Conservation (phyloP, 2,888 invertebrate species). For the Capitulum mitella region DNA sequence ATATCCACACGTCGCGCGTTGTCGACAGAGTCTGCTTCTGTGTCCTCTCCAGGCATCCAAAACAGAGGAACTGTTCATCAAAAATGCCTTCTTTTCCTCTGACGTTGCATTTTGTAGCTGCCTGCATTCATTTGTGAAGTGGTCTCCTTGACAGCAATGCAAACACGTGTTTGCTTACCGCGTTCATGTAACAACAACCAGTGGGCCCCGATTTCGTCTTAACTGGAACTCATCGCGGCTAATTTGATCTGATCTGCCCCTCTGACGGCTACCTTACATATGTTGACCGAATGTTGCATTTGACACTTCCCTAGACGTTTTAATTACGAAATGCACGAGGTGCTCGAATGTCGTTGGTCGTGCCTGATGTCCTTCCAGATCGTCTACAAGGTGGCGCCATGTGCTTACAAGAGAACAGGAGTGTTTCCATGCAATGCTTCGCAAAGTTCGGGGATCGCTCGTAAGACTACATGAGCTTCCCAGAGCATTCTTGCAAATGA, state of each 20-base stretch:
- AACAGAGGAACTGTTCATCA: neutral
- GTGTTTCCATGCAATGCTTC: neutral
- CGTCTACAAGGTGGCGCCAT: too few species aligned
- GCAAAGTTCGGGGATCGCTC: neutral
- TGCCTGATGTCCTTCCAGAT: too few species aligned
- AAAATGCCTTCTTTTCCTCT: neutral
- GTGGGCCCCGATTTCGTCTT: neutral
- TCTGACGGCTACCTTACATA: neutral
- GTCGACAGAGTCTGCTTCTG: neutral
- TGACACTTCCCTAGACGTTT: neutral
- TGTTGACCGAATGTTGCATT: neutral
- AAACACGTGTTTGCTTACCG: neutral
- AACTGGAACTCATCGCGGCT: neutral
- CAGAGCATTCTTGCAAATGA: neutral
- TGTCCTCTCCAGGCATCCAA: neutral
- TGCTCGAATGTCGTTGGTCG: too few species aligned
- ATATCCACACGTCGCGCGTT: neutral
- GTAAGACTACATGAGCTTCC: neutral
- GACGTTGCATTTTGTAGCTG: neutral
- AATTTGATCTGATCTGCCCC: neutral
- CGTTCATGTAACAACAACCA: neutral
- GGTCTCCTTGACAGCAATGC: neutral
- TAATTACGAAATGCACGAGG: neutral
- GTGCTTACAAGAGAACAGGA: too few species aligned
- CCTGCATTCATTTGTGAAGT: neutral